These are phyloP conservation scores for Folsomia manolachei DNA, from an alignment of 2,888 invertebrate genomes.

Conservation along the genomic window DNA sequence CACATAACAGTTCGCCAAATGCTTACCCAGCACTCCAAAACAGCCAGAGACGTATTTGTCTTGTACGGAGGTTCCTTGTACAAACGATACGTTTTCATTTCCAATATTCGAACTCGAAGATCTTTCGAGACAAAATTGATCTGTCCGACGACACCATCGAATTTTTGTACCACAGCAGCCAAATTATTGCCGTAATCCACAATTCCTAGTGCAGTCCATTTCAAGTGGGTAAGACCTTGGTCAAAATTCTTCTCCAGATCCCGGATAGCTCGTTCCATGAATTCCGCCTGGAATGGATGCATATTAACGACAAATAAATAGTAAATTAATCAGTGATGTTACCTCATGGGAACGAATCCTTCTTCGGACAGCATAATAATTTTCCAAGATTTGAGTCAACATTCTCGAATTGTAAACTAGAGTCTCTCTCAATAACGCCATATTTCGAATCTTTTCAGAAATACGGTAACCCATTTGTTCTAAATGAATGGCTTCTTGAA, in stretches of 20 bases:
- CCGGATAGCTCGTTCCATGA: constrained; percentile 66
- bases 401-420: constrained; percentile 55
- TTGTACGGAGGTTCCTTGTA: constrained; percentile 45
- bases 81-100: constrained; percentile 54
- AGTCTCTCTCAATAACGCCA: constrained; percentile 56
- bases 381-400: constrained; percentile 53
- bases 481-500: constrained; percentile 56
- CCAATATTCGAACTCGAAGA: constrained; percentile 56
- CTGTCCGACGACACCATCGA: constrained; percentile 42
- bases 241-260: constrained; percentile 72
- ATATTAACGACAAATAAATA: no score
- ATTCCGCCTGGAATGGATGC: constrained; percentile 67
- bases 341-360: constrained; percentile 55
- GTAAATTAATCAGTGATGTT: constrained; percentile 13
- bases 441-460: constrained; percentile 56
- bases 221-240: constrained; percentile 76
- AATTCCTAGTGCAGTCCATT: constrained; percentile 83
- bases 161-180: constrained; percentile 35
- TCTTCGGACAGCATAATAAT: constrained; percentile 53
- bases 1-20: not conserved
- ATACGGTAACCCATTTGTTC: constrained; percentile 55
- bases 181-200: constrained; percentile 61
- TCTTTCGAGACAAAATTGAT: constrained; percentile 56
- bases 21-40: constrained; percentile 47
- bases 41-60: constrained; percentile 30